phyloP scores from a whole-genome alignment of 2,113 vertebrate species.

The Sander lucioperca region DNA sequence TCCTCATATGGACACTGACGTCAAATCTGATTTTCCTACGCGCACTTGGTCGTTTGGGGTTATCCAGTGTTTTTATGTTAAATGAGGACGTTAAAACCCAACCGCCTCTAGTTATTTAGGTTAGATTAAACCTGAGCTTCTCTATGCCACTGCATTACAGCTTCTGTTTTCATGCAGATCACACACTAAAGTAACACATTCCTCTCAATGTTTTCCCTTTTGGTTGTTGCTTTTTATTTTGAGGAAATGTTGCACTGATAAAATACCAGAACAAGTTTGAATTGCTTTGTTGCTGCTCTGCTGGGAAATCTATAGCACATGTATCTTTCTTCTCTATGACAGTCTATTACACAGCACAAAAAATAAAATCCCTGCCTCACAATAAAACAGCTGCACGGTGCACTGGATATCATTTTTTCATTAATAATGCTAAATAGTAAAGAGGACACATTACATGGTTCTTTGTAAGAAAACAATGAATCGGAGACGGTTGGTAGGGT shows the following conservation, averaged over 20 bases:
- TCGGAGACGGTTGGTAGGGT: neutral
- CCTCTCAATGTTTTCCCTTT: neutral
- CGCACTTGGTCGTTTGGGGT: conserved; percentile 75
- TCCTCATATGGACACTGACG: conserved; percentile 79
- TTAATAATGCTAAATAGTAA: neutral
- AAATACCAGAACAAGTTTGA: neutral
- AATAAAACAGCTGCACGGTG: neutral
- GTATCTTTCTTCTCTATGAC: neutral
- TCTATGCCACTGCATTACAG: neutral
- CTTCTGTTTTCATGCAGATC: neutral
- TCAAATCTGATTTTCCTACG: conserved; percentile 59
- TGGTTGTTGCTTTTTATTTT: neutral
- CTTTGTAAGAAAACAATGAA: neutral
- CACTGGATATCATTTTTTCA: neutral
- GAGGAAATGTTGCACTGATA: neutral
- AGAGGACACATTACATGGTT: neutral
- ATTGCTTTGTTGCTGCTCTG: conserved; percentile 1
- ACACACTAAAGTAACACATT: neutral
- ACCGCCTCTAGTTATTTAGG: conserved; percentile 1
- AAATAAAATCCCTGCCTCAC: neutral
- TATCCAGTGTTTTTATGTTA: conserved; percentile 71
- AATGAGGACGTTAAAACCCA: conserved; percentile 59
- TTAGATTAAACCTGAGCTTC: conserved; percentile 17
- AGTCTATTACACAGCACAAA: neutral
- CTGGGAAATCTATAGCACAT: neutral